Conservation (phyloP, 2,113 vertebrate species). For the Phrynocephalus versicolor region DNA sequence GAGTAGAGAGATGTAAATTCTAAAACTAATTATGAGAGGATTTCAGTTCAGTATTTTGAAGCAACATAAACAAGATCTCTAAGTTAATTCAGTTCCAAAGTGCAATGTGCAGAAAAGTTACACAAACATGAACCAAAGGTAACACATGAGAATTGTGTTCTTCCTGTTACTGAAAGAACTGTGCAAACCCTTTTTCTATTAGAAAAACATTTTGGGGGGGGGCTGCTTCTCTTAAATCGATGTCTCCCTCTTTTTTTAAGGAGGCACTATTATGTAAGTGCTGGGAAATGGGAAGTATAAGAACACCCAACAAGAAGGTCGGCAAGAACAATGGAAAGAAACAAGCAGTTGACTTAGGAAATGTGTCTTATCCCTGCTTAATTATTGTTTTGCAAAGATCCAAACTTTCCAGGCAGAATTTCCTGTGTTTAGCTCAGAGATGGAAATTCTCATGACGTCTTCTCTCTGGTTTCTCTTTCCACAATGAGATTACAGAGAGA, state of each 20-base stretch:
- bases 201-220: neutral
- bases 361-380: slow-evolving; percentile 34
- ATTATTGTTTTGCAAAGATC: slow-evolving; percentile 55
- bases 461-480: slow-evolving; percentile 50
- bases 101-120: neutral
- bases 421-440: slow-evolving; percentile 33
- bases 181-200: neutral
- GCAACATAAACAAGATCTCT: neutral
- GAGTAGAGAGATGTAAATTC: neutral
- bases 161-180: neutral
- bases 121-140: neutral
- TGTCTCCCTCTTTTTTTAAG: neutral
- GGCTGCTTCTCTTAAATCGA: too few relatives aligned
- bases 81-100: neutral
- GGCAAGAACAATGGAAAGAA: slow-evolving; percentile 1
- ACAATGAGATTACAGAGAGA: slow-evolving; percentile 48
- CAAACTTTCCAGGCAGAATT: slow-evolving; percentile 49
- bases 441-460: slow-evolving; percentile 58
- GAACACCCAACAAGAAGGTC: neutral
- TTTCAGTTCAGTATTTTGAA: neutral
- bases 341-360: neutral
- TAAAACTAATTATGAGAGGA: neutral
- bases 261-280: neutral
- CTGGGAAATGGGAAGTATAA: neutral
- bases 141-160: neutral